Base-by-base conservation (phyloP, 1,140 invertebrate genomes). In the Stratiolaelaps scimitus region DNA sequence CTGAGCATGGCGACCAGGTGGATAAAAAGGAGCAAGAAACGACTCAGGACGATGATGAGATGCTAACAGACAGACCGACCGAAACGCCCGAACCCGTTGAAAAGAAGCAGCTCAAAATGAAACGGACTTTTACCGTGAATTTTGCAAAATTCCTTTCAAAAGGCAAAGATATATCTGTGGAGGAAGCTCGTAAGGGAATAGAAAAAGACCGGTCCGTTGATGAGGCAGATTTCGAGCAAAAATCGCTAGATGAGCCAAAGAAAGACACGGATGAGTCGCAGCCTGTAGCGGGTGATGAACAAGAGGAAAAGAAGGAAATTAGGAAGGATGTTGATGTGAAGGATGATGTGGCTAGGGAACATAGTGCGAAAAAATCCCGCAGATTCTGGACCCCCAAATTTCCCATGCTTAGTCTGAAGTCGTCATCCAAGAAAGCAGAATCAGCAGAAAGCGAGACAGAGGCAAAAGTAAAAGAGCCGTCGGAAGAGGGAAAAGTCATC, bases 11-110 rank as follows among this genome's bases (percentile, higher is more conserved):
- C 10, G 10, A 6, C 5, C 34, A 40, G 10, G 34, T 10, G 10
- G 34, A 40, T 40, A 10, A 40, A 40, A 40, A 40, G 10, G 10
- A 40, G 34, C 5, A 4, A 40, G 34, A 40, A 40, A 40, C 34
- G 10, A 10, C 5, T 40, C 34, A 40, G 34, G 4, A 40, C 10
- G 53, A 60, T 10, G 53, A 60, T 60, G 26, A 60, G 23, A 20
- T 60, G 53, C 53, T 60, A 15, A 60, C 53, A 15, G 53, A 60
- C 26, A 26, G 53, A 29, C 53, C 53, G 15, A 60, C 53, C 15
- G 53, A 60, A 60, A 60, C 53, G 15, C 53, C 53, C 10, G 53
- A 60, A 34, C 53, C 53, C 2, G 23, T 29, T 26, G 13, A 60
- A 60, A 23, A 26, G 23, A 60, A 26, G 10, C 53, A 26, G 53